Evolutionary conservation across 1,140 invertebrate genomes (phyloP).

Genomic region (Philaenus spumarius): DNA sequence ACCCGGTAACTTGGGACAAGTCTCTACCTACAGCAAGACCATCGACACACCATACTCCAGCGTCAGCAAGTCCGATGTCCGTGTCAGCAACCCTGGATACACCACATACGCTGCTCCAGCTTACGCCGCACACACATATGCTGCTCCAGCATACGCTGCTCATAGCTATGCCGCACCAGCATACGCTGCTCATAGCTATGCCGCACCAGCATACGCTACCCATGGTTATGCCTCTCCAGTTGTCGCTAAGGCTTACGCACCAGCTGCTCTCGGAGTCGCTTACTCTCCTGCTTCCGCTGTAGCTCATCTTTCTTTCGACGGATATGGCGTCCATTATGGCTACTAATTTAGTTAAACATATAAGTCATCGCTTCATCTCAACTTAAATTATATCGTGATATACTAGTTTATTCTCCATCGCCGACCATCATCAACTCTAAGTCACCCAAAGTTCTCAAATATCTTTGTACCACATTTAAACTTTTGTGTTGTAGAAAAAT

Average conservation of each 20-base stretch:
- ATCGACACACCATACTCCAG: constrained; percentile 37
- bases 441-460: background rate
- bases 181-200: constrained; percentile 20
- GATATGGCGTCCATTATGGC: constrained; percentile 32
- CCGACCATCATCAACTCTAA: background rate
- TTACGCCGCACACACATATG: constrained; percentile 20
- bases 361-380: background rate
- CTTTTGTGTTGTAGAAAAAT: too few relatives aligned
- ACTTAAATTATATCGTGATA: background rate
- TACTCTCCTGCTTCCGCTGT: constrained; percentile 29
- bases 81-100: constrained; percentile 35
- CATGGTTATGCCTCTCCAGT: constrained; percentile 14
- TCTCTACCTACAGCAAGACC: constrained; percentile 37
- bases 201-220: constrained; percentile 25
- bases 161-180: constrained; percentile 19
- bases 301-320: constrained; percentile 28
- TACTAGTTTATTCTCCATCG: background rate
- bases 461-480: too few relatives aligned
- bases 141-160: constrained; percentile 22
- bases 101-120: constrained; percentile 19
- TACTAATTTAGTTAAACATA: constrained; percentile 28
- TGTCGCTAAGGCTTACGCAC: constrained; percentile 17
- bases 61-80: constrained; percentile 37
- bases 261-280: constrained; percentile 26
- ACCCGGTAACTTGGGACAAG: constrained; percentile 35